Percentiles rank a stretch among this genome's conserved stretches.
Conservation (phyloP, 2,888 invertebrate genomes). For the Drosophila rellima region DNA sequence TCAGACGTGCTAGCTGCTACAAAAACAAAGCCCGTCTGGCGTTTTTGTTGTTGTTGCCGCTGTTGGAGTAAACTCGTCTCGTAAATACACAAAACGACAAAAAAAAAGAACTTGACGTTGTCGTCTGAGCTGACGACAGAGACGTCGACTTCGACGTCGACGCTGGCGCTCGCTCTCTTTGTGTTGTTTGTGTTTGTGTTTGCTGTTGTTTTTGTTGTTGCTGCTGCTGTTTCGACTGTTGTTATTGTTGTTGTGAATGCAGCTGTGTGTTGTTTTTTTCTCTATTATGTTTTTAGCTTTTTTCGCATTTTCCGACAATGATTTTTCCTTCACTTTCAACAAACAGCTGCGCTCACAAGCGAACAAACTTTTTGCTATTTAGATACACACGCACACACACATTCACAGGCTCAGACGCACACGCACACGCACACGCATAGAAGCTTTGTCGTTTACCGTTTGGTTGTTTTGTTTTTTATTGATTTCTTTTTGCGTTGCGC, state of each 20-base stretch:
- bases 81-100: conserved; percentile 57
- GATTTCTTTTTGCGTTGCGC: conserved; percentile 72
- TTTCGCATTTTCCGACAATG: conserved; percentile 72
- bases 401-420: conserved; percentile 6
- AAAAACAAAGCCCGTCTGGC: conserved; percentile 56
- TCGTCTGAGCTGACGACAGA: conserved; percentile 64
- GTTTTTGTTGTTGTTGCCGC: conserved; percentile 15
- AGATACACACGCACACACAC: conserved; percentile 45
- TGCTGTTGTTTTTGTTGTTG: conserved; percentile 34
- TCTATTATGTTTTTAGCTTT: conserved; percentile 19
- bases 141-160: conserved; percentile 34
- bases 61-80: conserved; percentile 61
- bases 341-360: conserved; percentile 76
- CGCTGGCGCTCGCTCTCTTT: conserved; percentile 46
- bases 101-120: conserved; percentile 53
- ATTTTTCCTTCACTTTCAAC: conserved; percentile 79
- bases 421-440: conserved; percentile 19
- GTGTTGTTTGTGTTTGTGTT: conserved; percentile 58
- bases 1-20: conserved; percentile 40
- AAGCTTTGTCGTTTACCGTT: conserved; percentile 66
- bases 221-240: conserved; percentile 29
- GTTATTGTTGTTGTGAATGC: conserved; percentile 44
- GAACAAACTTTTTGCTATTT: conserved; percentile 50
- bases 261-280: conserved; percentile 38
- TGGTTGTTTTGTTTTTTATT: conserved; percentile 64